These are phyloP conservation scores for Clupea harengus DNA, from an alignment of 2,113 vertebrate genomes.

Conservation along the genomic window DNA sequence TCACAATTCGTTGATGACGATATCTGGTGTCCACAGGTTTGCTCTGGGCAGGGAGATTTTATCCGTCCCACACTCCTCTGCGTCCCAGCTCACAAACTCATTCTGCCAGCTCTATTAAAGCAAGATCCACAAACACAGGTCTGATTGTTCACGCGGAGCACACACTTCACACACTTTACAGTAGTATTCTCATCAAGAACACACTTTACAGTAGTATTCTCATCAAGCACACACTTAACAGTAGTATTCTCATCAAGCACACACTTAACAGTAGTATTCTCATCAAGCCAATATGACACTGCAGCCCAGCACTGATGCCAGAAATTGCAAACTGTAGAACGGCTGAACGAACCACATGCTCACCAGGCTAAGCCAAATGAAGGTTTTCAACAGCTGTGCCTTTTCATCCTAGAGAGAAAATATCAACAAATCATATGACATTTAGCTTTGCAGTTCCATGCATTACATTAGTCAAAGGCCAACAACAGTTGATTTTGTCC, in stretches of 20 bases:
- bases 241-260: not conserved
- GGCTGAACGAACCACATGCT: conserved; percentile 58
- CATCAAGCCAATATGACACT: too few relatives aligned
- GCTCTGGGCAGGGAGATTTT: conserved; percentile 73
- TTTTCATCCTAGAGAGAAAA: conserved; percentile 68
- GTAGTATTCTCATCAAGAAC: not conserved
- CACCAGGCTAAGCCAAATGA: conserved; percentile 76
- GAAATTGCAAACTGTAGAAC: conserved; percentile 55
- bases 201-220: not conserved
- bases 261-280: not conserved
- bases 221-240: not conserved
- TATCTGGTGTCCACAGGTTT: conserved; percentile 77
- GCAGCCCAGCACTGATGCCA: too few relatives aligned
- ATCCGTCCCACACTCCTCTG: conserved; percentile 63
- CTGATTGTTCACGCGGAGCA: not conserved
- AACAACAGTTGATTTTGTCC: too few relatives aligned
- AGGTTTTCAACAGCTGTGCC: conserved; percentile 75
- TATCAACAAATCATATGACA: not conserved
- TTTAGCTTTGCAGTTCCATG: not conserved
- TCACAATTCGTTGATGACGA: conserved; percentile 77
- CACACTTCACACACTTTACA: not conserved
- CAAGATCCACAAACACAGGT: not conserved
- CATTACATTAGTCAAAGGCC: not conserved
- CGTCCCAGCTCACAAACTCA: conserved; percentile 75
- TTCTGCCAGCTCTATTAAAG: conserved; percentile 33